Percentiles rank a stretch among this genome's conserved stretches.
Evolutionary conservation across 2,888 invertebrate species (phyloP).

Genomic region (Gryllus longicercus): DNA sequence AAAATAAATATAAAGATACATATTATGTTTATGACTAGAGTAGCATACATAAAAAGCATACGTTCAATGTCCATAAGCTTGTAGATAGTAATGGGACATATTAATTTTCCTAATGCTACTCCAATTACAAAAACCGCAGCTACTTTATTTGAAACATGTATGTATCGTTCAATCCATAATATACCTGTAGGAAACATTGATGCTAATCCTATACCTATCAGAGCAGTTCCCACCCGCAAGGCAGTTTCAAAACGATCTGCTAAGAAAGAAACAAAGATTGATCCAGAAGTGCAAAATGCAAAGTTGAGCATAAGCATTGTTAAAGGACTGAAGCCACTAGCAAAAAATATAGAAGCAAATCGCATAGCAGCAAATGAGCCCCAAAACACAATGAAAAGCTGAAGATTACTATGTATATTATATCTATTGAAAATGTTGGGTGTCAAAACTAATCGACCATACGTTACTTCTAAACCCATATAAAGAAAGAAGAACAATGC

Average conservation of each 20-base stretch:
- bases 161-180: conserved; percentile 49
- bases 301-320: conserved; percentile 46
- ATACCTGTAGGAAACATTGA: conserved; percentile 49
- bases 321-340: conserved; percentile 45
- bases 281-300: conserved; percentile 42
- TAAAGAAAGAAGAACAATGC: conserved; percentile 47
- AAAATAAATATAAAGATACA: conserved; percentile 42
- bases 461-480: conserved; percentile 49
- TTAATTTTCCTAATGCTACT: conserved; percentile 48
- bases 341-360: conserved; percentile 47
- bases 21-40: conserved; percentile 41
- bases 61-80: conserved; percentile 44
- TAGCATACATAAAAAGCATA: conserved; percentile 46
- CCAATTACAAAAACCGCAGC: conserved; percentile 49
- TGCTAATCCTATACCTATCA: conserved; percentile 48
- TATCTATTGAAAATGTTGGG: conserved; percentile 37
- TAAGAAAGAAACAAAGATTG: conserved; percentile 43
- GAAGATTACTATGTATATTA: conserved; percentile 43
- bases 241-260: conserved; percentile 40
- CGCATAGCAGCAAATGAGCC: conserved; percentile 47
- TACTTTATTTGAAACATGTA: conserved; percentile 48
- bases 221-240: conserved; percentile 46
- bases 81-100: conserved; percentile 45
- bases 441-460: conserved; percentile 48
- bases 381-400: conserved; percentile 48